Conservation (phyloP, 2,797 vertebrate species). For the Rhadinocentrus ornatus region DNA sequence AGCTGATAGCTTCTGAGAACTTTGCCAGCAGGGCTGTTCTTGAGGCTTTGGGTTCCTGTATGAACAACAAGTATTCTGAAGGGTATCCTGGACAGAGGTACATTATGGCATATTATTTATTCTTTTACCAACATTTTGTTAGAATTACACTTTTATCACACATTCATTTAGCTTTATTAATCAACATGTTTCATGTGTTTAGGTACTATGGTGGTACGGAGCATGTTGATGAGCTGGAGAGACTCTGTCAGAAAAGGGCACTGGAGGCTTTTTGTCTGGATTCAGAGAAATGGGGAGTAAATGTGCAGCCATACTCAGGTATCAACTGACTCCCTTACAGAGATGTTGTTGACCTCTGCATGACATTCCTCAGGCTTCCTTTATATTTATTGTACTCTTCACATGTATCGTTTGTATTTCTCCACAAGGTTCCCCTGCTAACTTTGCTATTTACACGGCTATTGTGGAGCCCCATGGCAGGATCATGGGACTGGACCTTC, state of each 20-base stretch:
- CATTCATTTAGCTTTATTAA: not conserved
- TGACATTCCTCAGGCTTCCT: not conserved
- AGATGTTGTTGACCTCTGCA: not conserved
- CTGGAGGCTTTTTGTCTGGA: conserved; percentile 88
- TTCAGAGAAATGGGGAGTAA: conserved; percentile 92
- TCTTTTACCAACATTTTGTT: not conserved
- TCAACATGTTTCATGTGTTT: not conserved
- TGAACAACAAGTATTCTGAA: conserved; percentile 99
- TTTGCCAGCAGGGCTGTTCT: conserved; percentile 95
- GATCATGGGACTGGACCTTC: conserved; percentile 98
- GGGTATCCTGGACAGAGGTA: conserved; percentile 98
- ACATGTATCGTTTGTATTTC: not conserved
- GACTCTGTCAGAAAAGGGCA: conserved; percentile 92
- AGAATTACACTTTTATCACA: not conserved
- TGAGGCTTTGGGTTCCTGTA: conserved; percentile 94
- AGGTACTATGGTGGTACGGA: conserved; percentile 97
- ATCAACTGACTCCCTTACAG: conserved; percentile 11
- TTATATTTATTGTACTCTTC: rapidly evolving
- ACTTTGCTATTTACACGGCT: conserved; percentile 95
- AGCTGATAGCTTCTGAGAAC: conserved; percentile 96
- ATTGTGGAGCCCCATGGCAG: conserved; percentile 95
- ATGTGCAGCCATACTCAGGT: conserved; percentile 98
- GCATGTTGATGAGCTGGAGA: conserved; percentile 93
- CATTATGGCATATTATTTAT: not conserved
- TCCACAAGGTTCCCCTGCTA: conserved; percentile 91